phyloP scores from a whole-genome alignment of 2,797 vertebrate species.

The Scomberomorus guttatus region DNA sequence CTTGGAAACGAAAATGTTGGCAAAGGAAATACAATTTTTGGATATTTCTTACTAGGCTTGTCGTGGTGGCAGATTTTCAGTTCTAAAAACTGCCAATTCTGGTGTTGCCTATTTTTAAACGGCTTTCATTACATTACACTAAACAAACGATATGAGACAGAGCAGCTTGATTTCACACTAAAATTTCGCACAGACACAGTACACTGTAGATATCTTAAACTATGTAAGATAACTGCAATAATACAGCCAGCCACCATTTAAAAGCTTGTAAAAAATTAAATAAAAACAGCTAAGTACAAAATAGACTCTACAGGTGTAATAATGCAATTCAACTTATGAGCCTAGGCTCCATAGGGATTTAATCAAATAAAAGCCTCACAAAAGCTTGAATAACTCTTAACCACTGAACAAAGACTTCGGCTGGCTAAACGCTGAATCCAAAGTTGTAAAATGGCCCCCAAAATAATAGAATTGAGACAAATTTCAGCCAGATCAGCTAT shows the following conservation, averaged over 20 bases:
- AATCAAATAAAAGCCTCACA: neutral
- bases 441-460: neutral
- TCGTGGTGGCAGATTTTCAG: neutral
- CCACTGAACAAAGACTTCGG: too few species aligned
- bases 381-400: too few species aligned
- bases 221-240: neutral
- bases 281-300: neutral
- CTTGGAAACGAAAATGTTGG: neutral
- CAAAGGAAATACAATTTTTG: conserved; percentile 6
- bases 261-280: neutral
- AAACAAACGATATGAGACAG: neutral
- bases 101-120: neutral
- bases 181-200: neutral
- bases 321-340: neutral
- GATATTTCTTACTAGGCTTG: conserved; percentile 13
- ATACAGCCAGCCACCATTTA: neutral
- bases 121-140: neutral
- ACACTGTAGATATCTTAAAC: neutral
- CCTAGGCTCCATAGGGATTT: neutral
- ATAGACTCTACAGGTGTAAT: neutral
- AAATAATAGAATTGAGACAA: neutral
- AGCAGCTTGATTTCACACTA: conserved; percentile 1
- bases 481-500: neutral
- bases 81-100: neutral
- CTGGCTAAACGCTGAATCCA: neutral